Percentiles rank a stretch among this genome's conserved stretches.
Conservation (phyloP, 1,140 invertebrate species). For the Listronotus oregonensis region DNA sequence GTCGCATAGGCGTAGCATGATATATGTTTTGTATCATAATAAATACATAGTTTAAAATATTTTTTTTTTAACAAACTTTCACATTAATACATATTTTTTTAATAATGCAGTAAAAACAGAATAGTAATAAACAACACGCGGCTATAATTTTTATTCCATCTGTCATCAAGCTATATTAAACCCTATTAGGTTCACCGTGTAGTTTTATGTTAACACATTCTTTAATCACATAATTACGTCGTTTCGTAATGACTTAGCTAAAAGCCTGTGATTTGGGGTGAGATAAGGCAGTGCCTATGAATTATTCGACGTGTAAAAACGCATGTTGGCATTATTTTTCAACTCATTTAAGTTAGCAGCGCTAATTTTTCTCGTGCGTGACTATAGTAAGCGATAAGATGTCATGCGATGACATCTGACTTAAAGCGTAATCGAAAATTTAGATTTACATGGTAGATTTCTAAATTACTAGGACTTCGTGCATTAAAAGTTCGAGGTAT, state of each 20-base stretch:
- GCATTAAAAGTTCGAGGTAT: too few species aligned
- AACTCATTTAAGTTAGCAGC: conserved; percentile 24
- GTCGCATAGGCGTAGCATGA: too few species aligned
- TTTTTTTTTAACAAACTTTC: too few species aligned
- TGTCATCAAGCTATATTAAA: conserved; percentile 24
- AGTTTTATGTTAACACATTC: conserved; percentile 26
- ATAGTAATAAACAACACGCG: background rate
- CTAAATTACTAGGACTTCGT: too few species aligned
- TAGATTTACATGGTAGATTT: conserved; percentile 4
- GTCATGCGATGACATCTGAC: conserved; percentile 34
- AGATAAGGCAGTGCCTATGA: conserved; percentile 21
- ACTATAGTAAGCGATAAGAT: conserved; percentile 5
- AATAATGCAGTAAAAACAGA: too few species aligned
- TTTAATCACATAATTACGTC: conserved; percentile 25
- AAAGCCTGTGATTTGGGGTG: conserved; percentile 21
- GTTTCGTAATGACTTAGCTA: conserved; percentile 31
- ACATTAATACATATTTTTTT: too few species aligned
- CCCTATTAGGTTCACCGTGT: conserved; percentile 11
- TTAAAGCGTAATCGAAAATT: conserved; percentile 30
- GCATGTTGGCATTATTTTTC: conserved; percentile 1
- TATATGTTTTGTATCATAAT: too few species aligned
- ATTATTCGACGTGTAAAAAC: conserved; percentile 29
- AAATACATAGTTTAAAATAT: too few species aligned
- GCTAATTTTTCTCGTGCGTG: conserved; percentile 31
- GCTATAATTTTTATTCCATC: conserved; percentile 19